Percentiles rank a stretch among this genome's conserved stretches.
Evolutionary conservation across 2,888 invertebrate genomes (phyloP).

Genomic region (Yponomeuta evonymella): DNA sequence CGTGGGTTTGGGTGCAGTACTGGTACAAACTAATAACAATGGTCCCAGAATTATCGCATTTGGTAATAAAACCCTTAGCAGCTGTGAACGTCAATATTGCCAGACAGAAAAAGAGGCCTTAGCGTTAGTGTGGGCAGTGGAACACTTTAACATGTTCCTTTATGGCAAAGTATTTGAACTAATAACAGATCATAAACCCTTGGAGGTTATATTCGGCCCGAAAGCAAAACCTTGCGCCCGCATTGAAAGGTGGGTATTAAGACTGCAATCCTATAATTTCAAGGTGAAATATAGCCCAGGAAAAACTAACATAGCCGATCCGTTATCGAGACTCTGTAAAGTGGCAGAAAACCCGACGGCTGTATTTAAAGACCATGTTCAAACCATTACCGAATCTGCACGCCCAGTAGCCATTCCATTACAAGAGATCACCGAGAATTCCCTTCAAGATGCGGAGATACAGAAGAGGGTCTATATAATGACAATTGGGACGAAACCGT

Average conservation of each 20-base stretch:
- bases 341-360: too few species aligned
- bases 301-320: too few species aligned
- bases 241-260: conserved; percentile 36
- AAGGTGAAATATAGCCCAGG: too few species aligned
- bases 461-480: conserved; percentile 5
- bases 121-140: conserved; percentile 29
- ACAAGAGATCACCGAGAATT: not conserved
- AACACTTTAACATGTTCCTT: conserved; percentile 30
- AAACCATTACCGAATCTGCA: not conserved
- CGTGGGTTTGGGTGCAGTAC: too few species aligned
- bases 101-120: conserved; percentile 33
- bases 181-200: conserved; percentile 37
- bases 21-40: conserved; percentile 4
- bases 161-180: conserved; percentile 34
- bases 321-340: too few species aligned
- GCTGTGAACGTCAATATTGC: conserved; percentile 28
- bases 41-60: conserved; percentile 25
- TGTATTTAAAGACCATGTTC: not conserved
- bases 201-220: conserved; percentile 27
- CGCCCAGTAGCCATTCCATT: conserved; percentile 7
- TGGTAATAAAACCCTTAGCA: conserved; percentile 21
- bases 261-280: conserved; percentile 33
- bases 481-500: not conserved
- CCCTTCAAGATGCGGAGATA: conserved; percentile 5
- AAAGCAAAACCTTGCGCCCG: conserved; percentile 36